Base-by-base conservation (phyloP, 2,113 vertebrate genomes). In the Willisornis vidua region DNA sequence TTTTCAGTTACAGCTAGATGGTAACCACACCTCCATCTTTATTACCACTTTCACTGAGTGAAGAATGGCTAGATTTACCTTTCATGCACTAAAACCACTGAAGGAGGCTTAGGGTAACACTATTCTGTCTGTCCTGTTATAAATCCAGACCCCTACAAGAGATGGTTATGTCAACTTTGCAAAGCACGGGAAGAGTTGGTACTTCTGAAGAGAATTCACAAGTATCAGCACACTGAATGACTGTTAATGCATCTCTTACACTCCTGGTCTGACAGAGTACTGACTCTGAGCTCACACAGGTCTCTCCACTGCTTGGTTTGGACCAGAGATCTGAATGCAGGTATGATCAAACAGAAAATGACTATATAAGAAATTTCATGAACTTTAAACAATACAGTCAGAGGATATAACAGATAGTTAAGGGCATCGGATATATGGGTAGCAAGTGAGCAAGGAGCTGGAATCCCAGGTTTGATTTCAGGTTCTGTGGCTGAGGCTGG, bases 111-210 rank as follows among this genome's bases (percentile, higher is more conserved):
- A n/a, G 24, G 23, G 11, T 46, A 26, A 55, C 19, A n/a, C 15
- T 10, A 23, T 35, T 17, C 9, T 46, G 1, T 31, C 29, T 77
- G 26, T 28, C 6, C n/a, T 75, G 26, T 15, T 25, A 31, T 1
- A 2, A 88, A 68, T 37, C 15, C 72, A 76, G 49, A 72, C 37
- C 25, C 6, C 23, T 31, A 3, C 10, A 12, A 87, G 51, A 39
- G 12, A 24, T 35, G 5, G 5, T 16, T 45, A 2, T 1, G 3
- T 19, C 11, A 7, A 3, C 9, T 7, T 51, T 52, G 17, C 17
- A 49, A 81, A 68, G 20, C 17, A 41, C 29, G 16, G 48, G 33
- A 57, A 70, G 33, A 52, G 19, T 9, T 74, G 35, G 8, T 35
- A 24, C 11, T 70, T 84, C 41, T 28, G 33, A 70, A 89, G 45